Conservation (phyloP, 2,113 vertebrate species). For the Gambusia holbrooki region DNA sequence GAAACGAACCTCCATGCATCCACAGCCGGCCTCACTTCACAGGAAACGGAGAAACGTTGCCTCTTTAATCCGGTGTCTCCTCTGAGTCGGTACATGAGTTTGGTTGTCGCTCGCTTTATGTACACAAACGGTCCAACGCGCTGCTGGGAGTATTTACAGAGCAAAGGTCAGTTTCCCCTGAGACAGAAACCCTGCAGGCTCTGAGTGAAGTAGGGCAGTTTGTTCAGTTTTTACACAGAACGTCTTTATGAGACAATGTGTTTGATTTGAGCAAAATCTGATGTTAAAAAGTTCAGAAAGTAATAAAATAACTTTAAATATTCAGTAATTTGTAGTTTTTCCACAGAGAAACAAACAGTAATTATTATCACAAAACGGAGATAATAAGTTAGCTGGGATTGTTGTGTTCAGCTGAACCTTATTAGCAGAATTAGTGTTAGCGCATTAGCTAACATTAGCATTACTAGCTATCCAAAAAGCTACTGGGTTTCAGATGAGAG, state of each 20-base stretch:
- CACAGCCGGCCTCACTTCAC: slow-evolving; percentile 21
- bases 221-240: too few species aligned
- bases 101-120: slow-evolving; percentile 46
- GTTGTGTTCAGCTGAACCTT: neutral
- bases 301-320: neutral
- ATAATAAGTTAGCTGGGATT: neutral
- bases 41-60: slow-evolving; percentile 8
- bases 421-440: neutral
- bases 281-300: too few species aligned
- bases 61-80: slow-evolving; percentile 14
- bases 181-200: slow-evolving; percentile 61
- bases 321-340: neutral
- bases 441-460: neutral
- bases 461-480: neutral
- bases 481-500: neutral
- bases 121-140: slow-evolving; percentile 67
- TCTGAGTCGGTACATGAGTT: slow-evolving; percentile 16
- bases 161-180: slow-evolving; percentile 74
- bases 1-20: neutral
- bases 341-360: neutral
- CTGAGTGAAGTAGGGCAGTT: slow-evolving; percentile 30
- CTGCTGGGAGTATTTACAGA: slow-evolving; percentile 76
- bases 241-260: too few species aligned
- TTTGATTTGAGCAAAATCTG: too few species aligned
- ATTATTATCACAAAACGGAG: neutral